Evolutionary conservation across 2,888 invertebrate species (phyloP), one percentile per base, ranked within the genome.

Genomic region (Heliothis peltigera): DNA sequence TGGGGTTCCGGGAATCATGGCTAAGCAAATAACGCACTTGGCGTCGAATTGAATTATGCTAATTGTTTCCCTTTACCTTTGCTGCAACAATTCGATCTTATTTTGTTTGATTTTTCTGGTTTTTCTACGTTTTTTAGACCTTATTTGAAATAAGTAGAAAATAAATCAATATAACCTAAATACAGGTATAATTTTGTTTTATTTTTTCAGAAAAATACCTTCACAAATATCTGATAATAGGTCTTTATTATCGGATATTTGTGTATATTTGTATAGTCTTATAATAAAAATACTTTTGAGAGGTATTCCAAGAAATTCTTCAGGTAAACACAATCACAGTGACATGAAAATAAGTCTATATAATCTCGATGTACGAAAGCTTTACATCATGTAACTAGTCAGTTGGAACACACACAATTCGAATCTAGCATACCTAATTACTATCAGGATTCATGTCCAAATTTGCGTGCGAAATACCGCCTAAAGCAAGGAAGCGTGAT

Each of bases 21-120:
- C 39, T 46, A 62, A 67, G 49, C 49, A 63, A 64, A 71, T 79
- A 75, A 55, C 64, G 58, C 66, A 66, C 52, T 61, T 58, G 22
- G 8, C 51, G 21, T 28, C 39, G 15, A 61, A 64, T 35, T 64
- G 17, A 75, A 56, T 65, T 63, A 64, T 61, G 59, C 17, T 70
- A 70, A 77, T 75, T 67, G 44, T 22, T 10, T 5, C 10, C 10
- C 19, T 28, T 2, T 22, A 47, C 22, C 7, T 25, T 15, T 22
- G 19, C 7, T 47, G 46, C 4, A 12, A 35, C 15, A 15, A 4
- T 35, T 35, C 35, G 35, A 35, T 35, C 3, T 3, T 12, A 15
- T 35, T 35, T 15, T 12, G 35, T 35, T 35, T 35, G 12, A 2
- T 32, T 5, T 32, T n/a, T 32, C 1, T 32, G 32, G 15, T 39